A percentile compares a stretch with the other conserved stretches of the same genome.
Evolutionary conservation across 2,888 invertebrate species (phyloP).

Genomic region (Zhengitettix transpicula): DNA sequence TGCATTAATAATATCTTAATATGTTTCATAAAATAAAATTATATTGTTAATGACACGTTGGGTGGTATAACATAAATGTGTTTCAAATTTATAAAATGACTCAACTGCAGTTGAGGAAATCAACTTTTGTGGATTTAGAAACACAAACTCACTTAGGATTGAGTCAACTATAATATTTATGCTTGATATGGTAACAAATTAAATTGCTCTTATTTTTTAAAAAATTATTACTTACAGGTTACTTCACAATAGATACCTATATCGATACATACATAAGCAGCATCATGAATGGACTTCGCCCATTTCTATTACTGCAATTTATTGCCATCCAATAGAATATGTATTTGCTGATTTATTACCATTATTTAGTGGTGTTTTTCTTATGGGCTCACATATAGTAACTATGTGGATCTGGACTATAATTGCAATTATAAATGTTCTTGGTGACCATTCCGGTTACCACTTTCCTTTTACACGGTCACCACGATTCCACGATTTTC

Average conservation of each 20-base stretch:
- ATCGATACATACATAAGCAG: constrained; percentile 32
- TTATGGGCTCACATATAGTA: constrained; percentile 23
- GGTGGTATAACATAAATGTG: no score
- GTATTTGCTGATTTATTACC: constrained; percentile 30
- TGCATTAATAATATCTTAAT: no score
- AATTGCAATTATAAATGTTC: constrained; percentile 27
- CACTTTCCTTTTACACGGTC: constrained; percentile 33
- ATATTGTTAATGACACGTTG: no score
- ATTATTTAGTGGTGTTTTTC: constrained; percentile 23
- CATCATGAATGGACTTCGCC: constrained; percentile 38
- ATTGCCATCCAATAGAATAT: constrained; percentile 32
- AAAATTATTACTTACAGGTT: constrained; percentile 21
- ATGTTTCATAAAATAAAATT: no score
- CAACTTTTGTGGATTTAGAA: no score
- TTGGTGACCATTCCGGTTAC: constrained; percentile 33
- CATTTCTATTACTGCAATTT: constrained; percentile 28
- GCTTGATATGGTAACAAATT: no score
- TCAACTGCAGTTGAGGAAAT: no score
- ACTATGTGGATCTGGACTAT: constrained; percentile 26
- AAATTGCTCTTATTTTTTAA: no score
- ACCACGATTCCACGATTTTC: constrained; percentile 35
- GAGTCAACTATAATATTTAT: no score
- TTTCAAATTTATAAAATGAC: no score
- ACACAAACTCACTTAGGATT: no score
- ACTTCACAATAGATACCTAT: constrained; percentile 28